Evolutionary conservation across 2,888 invertebrate genomes (phyloP), one percentile per base, ranked within the genome.

Genomic region (Lycia hirtaria): DNA sequence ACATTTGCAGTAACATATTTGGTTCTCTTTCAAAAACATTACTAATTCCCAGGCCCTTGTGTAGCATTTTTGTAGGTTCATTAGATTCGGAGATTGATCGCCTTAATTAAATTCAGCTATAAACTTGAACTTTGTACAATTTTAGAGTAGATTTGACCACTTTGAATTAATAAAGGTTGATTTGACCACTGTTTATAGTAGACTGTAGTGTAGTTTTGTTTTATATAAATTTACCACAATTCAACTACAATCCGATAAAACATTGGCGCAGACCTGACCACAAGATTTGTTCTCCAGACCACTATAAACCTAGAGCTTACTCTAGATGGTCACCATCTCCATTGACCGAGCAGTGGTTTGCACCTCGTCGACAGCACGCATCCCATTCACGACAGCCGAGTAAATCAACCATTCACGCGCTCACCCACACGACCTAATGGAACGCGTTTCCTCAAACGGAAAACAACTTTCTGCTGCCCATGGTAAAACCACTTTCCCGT

Each of bases 381-480:
- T 87, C 88, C 81, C 90, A 91, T 90, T 91, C 90, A 92, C 79
- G 83, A 85, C 84, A 78, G 83, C 81, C 84, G 81, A 88, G 85
- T 87, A 88, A 89, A 90, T 88, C 89, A 88, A 88, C 81, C 86
- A 83, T 82, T 80, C 81, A 83, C 76, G 61, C 69, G 71, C 70
- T 59, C 73, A 65, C 87, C 82, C 61, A 83, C 78, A 73, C 76
- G 82, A 83, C 61, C 64, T 79, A 84, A 88, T 78, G 78, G 76
- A 71, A 71, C 73, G 69, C 73, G 72, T 81, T 81, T 79, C 81
- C 77, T 71, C 87, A 83, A 81, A 81, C 87, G 80, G 87, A 90
- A 88, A 88, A 85, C 90, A 81, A 85, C 91, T 92, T 89, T 91
- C 89, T 80, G 89, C 78, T 75, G 63, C 71, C 71, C 75, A 75